phyloP scores from a whole-genome alignment of 1,140 invertebrate species.

The Bombus polaris region DNA sequence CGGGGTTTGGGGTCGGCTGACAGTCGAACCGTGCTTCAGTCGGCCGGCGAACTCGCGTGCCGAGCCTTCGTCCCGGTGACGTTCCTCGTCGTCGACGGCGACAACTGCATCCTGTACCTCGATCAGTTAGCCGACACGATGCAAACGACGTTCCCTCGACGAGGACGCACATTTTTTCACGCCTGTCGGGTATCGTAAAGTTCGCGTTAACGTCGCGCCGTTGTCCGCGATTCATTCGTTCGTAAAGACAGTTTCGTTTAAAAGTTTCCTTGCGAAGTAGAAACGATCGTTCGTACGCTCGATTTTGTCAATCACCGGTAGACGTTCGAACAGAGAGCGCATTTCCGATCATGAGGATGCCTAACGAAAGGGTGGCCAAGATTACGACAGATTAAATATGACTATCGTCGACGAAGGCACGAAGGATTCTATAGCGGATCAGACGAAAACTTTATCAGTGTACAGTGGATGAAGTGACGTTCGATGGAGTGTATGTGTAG shows the following conservation, averaged over 20 bases:
- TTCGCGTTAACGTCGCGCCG: neutral
- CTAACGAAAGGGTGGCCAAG: neutral
- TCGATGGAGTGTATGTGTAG: constrained; percentile 29
- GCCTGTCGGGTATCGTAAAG: neutral
- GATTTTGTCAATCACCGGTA: neutral
- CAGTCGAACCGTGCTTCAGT: constrained; percentile 76
- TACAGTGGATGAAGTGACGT: constrained; percentile 18
- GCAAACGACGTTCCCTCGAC: constrained; percentile 12
- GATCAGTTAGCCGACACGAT: constrained; percentile 15
- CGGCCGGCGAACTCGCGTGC: constrained; percentile 82
- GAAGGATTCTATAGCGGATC: neutral
- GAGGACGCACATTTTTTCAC: neutral
- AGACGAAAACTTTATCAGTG: constrained; percentile 1
- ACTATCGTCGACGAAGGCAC: neutral
- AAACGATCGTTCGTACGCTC: neutral
- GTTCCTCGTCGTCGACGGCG: constrained; percentile 39
- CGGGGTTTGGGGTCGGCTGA: constrained; percentile 67
- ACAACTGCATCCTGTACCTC: neutral
- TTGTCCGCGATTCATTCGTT: no score
- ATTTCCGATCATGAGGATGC: neutral
- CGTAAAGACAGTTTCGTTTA: no score
- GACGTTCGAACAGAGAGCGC: neutral
- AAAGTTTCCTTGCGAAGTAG: no score
- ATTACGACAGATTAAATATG: neutral
- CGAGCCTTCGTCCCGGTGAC: constrained; percentile 74